phyloP scores from a whole-genome alignment of 1,140 invertebrate species.

The Drosophila pallidifrons region DNA sequence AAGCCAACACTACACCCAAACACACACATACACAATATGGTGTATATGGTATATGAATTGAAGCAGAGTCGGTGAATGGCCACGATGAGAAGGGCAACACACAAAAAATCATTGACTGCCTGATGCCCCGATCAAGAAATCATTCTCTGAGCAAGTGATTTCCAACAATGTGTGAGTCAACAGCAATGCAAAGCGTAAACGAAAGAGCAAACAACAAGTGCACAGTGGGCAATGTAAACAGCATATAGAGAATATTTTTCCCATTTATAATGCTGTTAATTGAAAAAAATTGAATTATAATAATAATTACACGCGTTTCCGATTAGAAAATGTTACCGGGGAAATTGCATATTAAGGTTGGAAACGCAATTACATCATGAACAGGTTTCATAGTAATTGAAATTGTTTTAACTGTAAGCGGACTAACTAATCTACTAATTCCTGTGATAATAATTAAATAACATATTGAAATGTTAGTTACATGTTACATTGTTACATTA shows the following conservation, averaged over 20 bases:
- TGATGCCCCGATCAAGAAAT: slow-evolving; percentile 7
- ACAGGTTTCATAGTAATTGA: neutral
- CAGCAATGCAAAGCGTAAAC: neutral
- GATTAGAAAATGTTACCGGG: neutral
- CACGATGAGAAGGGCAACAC: neutral
- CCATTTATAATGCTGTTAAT: neutral
- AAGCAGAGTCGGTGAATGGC: slow-evolving; percentile 1
- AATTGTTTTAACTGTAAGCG: too few species aligned
- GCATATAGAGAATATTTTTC: neutral
- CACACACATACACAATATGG: neutral
- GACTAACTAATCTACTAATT: too few species aligned
- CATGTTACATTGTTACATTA: too few species aligned
- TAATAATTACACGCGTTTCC: neutral
- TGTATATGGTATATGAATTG: neutral
- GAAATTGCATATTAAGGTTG: neutral
- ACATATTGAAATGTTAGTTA: too few species aligned
- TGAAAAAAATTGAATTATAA: neutral
- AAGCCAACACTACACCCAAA: neutral
- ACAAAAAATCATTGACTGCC: slow-evolving; percentile 9
- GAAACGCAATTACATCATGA: neutral
- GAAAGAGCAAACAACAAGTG: neutral
- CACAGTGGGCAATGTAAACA: slow-evolving; percentile 6
- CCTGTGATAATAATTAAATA: too few species aligned
- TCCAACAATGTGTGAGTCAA: slow-evolving; percentile 8
- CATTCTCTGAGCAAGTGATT: slow-evolving; percentile 3